Conservation (phyloP, 2,797 vertebrate genomes). For the Coregonus sp. region DNA sequence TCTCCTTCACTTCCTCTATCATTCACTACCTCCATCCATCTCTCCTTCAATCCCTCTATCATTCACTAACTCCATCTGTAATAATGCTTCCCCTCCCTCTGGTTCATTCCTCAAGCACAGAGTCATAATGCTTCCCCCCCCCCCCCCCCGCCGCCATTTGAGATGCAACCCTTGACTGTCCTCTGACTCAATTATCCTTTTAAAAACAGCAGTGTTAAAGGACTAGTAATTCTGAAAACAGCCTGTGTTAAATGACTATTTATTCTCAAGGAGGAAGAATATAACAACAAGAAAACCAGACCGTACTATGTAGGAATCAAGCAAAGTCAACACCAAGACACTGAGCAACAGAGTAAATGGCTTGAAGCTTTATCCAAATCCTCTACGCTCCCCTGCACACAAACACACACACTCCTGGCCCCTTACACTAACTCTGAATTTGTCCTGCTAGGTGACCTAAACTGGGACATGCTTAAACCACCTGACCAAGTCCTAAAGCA, state of each 20-base stretch:
- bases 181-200: slow-evolving; percentile 33
- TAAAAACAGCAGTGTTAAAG: too few species aligned
- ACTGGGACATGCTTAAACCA: too few species aligned
- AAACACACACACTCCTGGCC: not conserved
- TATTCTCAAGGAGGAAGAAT: not conserved
- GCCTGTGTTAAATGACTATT: not conserved
- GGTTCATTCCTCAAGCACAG: too few species aligned
- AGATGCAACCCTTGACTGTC: slow-evolving; percentile 35
- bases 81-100: too few species aligned
- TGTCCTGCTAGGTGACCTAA: too few species aligned
- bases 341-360: slow-evolving; percentile 15
- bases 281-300: slow-evolving; percentile 21
- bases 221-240: not conserved
- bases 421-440: too few species aligned
- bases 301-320: too few species aligned
- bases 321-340: not conserved
- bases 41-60: not conserved
- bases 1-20: too few species aligned
- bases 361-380: slow-evolving; percentile 6
- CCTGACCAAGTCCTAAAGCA: too few species aligned
- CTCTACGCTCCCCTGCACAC: not conserved
- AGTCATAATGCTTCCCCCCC: too few species aligned
- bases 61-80: not conserved
- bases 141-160: not conserved
- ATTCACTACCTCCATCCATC: not conserved